These are phyloP conservation scores for Podarcis muralis DNA, from an alignment of 2,113 vertebrate species.

Conservation along the genomic window DNA sequence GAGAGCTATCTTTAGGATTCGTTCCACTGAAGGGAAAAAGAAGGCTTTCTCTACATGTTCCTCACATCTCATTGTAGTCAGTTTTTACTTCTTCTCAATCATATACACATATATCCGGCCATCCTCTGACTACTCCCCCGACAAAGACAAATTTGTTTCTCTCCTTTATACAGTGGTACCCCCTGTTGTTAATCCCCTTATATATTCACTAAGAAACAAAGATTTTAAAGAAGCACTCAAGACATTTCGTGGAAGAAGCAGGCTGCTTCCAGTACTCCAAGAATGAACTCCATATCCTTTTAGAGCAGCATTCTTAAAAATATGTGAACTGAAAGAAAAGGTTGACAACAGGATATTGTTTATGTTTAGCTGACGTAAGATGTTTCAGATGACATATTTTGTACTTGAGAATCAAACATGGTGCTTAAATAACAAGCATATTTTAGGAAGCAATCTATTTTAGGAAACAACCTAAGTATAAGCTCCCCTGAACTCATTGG, in stretches of 20 bases:
- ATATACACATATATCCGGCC: slow-evolving; percentile 40
- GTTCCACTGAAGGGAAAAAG: slow-evolving; percentile 9
- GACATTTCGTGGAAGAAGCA: background rate
- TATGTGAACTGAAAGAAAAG: background rate
- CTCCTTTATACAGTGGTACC: slow-evolving; percentile 1
- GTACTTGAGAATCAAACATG: too few relatives aligned
- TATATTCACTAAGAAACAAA: slow-evolving; percentile 17
- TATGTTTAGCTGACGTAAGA: too few relatives aligned
- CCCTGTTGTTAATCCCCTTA: background rate
- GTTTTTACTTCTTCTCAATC: slow-evolving; percentile 38
- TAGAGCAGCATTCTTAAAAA: background rate
- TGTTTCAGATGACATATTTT: too few relatives aligned
- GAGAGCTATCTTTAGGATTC: slow-evolving; percentile 42
- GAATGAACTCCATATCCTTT: background rate
- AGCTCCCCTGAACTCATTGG: too few relatives aligned
- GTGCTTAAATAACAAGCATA: too few relatives aligned
- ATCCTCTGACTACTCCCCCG: background rate
- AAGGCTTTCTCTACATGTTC: slow-evolving; percentile 65
- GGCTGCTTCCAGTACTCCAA: background rate
- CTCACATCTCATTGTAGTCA: slow-evolving; percentile 53
- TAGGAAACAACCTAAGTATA: too few relatives aligned
- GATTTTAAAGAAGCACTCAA: background rate
- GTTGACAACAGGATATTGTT: too few relatives aligned
- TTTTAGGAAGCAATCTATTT: too few relatives aligned
- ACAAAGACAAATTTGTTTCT: background rate